A percentile compares a stretch with the other conserved stretches of the same genome.
Evolutionary conservation across 1,140 invertebrate genomes (phyloP).

Genomic region (Vanessa tameamea): DNA sequence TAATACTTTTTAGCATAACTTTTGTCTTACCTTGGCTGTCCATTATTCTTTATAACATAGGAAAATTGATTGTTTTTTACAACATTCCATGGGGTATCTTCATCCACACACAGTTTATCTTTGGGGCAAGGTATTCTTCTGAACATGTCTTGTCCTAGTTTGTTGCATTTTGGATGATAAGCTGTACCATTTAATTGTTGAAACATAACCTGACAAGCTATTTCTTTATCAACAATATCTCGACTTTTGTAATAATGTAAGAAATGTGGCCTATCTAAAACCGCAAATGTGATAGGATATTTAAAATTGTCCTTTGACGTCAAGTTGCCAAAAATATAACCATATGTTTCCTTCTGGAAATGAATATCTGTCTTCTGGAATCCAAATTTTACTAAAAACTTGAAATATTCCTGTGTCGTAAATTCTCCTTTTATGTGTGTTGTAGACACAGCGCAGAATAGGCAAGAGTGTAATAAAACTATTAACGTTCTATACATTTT

Average conservation of each 20-base stretch:
- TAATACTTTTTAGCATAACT: too few relatives aligned
- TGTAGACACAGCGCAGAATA: conserved; percentile 50
- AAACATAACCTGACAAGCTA: conserved; percentile 92
- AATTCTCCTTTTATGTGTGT: conserved; percentile 72
- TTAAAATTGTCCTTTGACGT: conserved; percentile 85
- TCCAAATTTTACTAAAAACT: conserved; percentile 96
- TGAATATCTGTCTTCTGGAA: conserved; percentile 97
- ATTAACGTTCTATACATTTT: conserved; percentile 62
- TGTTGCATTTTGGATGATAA: conserved; percentile 91
- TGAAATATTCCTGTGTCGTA: conserved; percentile 86
- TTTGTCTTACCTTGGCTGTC: conserved; percentile 88
- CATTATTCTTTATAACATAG: conserved; percentile 93
- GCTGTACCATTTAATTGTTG: conserved; percentile 89
- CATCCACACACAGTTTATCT: conserved; percentile 90
- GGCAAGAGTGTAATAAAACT: conserved; percentile 55
- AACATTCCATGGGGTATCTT: conserved; percentile 92
- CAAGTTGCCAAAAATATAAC: conserved; percentile 97
- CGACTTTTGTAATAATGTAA: conserved; percentile 93
- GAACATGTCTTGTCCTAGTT: conserved; percentile 92
- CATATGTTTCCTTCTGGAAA: conserved; percentile 89
- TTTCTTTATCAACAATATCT: conserved; percentile 82
- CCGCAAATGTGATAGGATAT: conserved; percentile 90
- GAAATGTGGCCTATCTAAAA: conserved; percentile 93
- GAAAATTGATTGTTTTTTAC: conserved; percentile 95
- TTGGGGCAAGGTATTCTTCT: conserved; percentile 92